Evolutionary conservation across 37 sponge, comb jelly and placozoan species (phyloP), one percentile per base, ranked within the genome.

Genomic region (Oscarella lobularis): DNA sequence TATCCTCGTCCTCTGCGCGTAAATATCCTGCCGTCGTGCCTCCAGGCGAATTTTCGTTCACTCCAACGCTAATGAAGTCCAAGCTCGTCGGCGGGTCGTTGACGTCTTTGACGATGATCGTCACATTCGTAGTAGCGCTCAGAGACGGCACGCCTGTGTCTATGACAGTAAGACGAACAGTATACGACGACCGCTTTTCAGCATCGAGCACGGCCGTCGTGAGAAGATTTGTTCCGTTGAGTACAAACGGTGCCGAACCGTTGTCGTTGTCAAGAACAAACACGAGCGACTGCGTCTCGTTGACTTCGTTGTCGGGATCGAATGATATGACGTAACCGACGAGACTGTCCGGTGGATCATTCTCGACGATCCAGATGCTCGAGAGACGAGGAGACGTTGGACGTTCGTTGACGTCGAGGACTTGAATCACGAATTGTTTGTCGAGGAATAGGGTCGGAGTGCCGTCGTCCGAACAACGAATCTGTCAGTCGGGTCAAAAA

Each of bases 341-440:
- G 60, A 48, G 60, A 9, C 14, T 27, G 9, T 20, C 60, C 60
- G 60, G 14, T 20, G 9, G 14, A 27, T 48, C 60, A 20, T 48
- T 48, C 60, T 48, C 60, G 14, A 27, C 60, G 60, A 48, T 48
- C 60, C 14, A 27, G 9, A 27, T 9, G 20, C 14, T 27, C 9
- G 60, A 48, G 20, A 48, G 60, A 48, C 60, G 60, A 48, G 20
- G 14, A 20, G 6, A 32, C 5, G 71, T 20, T 20, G 71, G 71
- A 14, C 35, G 29, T 68, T 68, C 71, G 29, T 68, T 68, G 4
- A 68, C 71, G 33, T 68, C 71, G 29, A 68, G 35, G 35, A 68
- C 71, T 4, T 20, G 29, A 68, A 68, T 68, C 29, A 30, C 31
- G 31, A 68, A 68, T 35, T 4, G 29, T 14, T 68, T 68, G 35